Evolutionary conservation across 2,113 vertebrate species (phyloP), one percentile per base, ranked within the genome.

Genomic region (Aleadryas rufinucha): DNA sequence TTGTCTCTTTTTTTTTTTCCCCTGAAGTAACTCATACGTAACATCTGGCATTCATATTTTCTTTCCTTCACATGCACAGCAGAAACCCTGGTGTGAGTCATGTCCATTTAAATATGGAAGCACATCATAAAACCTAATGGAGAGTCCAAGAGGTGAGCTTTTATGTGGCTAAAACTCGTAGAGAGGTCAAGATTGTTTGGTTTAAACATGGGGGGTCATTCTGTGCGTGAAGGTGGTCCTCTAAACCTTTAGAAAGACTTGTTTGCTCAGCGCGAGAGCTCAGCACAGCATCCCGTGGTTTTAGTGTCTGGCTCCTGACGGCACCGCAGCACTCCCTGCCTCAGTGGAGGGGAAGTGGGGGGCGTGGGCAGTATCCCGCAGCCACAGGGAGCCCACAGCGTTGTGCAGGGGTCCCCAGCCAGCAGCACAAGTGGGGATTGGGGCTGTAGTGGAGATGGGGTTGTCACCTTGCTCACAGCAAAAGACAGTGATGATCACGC

Each of bases 71-170:
- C 69, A 33, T 31, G 70, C 71, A 83, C 3, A 0, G 75, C 89
- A 95, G 96, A 94, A 97, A 84, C 90, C 90, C 97, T 91, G 94
- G 90, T 91, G 94, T 93, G 95, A 96, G 94, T 96, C 93, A 91
- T 60, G 95, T 94, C 97, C 96, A 94, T 97, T 97, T 96, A 97
- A 94, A 97, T 95, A 97, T 97, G 96, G 95, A 88, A 97, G 89
- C 89, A 97, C 96, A 93, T 96, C 81, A 93, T 94, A 95, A 95
- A 95, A 97, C 90, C 92, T 95, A 91, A 93, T 91, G 90, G 91
- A 93, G 74, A 95, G 96, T 96, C 95, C 96, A 97, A 95, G 74
- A 96, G 95, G 96, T 97, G 95, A 97, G 88, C 85, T 97, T 97
- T 96, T 95, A 96, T 94, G 93, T 96, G 96, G 94, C 95, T 97